phyloP scores from a whole-genome alignment of 2,113 vertebrate genomes.

The Catagonus wagneri region DNA sequence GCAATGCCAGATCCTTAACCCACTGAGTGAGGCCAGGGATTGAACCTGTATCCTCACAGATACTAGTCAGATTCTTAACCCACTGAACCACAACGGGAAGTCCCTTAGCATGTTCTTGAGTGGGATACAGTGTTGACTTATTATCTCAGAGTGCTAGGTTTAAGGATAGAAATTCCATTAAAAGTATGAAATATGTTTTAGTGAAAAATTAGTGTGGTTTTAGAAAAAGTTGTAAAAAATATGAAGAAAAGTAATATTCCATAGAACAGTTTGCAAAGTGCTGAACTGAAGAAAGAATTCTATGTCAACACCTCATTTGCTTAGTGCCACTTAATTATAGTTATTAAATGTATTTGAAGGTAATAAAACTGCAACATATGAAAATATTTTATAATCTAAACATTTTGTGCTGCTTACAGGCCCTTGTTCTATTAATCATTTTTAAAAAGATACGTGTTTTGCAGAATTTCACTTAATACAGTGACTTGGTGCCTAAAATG shows the following conservation, averaged over 20 bases:
- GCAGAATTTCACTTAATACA: neutral
- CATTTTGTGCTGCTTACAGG: neutral
- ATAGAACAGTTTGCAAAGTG: neutral
- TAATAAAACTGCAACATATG: slow-evolving; percentile 47
- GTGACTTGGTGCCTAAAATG: neutral
- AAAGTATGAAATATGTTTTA: slow-evolving; percentile 29
- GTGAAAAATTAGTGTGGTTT: neutral
- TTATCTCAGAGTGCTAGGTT: neutral
- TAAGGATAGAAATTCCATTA: neutral
- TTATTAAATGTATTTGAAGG: slow-evolving; percentile 58
- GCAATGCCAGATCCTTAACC: too few species aligned
- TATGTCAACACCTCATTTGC: slow-evolving; percentile 21
- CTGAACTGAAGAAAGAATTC: slow-evolving; percentile 6
- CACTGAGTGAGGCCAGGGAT: too few species aligned
- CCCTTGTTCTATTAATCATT: neutral
- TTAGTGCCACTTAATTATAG: slow-evolving; percentile 30
- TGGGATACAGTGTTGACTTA: neutral
- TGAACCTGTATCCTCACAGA: too few species aligned
- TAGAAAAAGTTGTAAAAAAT: neutral
- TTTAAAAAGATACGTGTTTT: neutral
- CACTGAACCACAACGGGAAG: too few species aligned
- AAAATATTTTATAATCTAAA: slow-evolving; percentile 56
- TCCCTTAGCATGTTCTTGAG: neutral
- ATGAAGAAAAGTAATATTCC: neutral
- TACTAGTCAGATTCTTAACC: too few species aligned